These are phyloP conservation scores for Brienomyrus brachyistius DNA, from an alignment of 2,113 vertebrate species.

Conservation along the genomic window DNA sequence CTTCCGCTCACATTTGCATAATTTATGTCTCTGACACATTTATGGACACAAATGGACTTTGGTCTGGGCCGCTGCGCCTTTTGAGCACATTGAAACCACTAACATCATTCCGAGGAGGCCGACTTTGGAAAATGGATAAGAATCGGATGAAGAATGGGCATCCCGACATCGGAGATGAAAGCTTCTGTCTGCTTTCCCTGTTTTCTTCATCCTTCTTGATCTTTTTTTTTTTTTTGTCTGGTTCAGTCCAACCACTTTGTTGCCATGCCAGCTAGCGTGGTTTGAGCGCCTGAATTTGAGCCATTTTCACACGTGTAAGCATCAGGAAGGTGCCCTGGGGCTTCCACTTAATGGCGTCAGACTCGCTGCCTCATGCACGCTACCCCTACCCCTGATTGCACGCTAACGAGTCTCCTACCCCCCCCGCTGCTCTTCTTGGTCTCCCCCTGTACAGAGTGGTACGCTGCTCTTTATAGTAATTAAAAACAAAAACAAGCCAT, in stretches of 20 bases:
- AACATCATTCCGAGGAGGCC: not conserved
- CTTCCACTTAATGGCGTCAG: not conserved
- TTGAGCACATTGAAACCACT: not conserved
- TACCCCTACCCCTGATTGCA: not conserved
- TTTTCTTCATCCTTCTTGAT: not conserved
- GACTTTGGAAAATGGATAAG: not conserved
- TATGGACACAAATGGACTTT: slow-evolving; percentile 11
- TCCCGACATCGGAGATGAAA: too few species aligned
- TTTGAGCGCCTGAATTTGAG: not conserved
- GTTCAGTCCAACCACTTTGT: not conserved
- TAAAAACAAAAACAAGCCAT: not conserved
- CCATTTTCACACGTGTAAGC: not conserved
- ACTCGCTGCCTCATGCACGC: not conserved
- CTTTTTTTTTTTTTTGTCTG: not conserved
- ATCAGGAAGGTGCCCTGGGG: not conserved
- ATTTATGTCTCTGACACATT: slow-evolving; percentile 3
- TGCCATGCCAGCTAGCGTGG: not conserved
- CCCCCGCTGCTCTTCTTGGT: not conserved
- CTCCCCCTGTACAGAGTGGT: not conserved
- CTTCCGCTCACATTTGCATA: not conserved
- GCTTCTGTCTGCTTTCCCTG: not conserved
- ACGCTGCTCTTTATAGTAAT: not conserved
- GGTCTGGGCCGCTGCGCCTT: not conserved
- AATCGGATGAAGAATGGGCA: not conserved
- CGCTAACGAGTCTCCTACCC: not conserved